A percentile compares a stretch with the other conserved stretches of the same genome.
Conservation (phyloP, 92 coral and sea anemone genomes). For the Siderastrea siderea region DNA sequence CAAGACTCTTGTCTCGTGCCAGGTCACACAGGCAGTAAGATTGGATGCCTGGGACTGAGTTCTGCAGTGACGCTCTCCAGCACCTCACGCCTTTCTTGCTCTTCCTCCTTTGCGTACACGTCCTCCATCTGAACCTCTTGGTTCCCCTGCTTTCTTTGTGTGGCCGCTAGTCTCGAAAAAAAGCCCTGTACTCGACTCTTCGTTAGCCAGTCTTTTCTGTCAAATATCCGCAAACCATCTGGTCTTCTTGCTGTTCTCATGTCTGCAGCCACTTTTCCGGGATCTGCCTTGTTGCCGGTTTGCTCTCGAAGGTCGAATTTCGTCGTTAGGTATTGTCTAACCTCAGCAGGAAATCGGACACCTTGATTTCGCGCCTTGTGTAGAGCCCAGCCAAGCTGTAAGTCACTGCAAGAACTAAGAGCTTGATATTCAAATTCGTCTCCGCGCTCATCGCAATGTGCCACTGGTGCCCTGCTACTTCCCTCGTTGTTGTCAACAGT, state of each 20-base stretch:
- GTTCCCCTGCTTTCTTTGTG: conserved; percentile 36
- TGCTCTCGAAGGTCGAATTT: conserved; percentile 67
- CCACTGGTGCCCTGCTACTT: conserved; percentile 17
- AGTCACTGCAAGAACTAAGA: conserved; percentile 19
- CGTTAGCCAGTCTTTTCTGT: conserved; percentile 52
- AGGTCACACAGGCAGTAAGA: conserved; percentile 63
- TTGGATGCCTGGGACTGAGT: conserved; percentile 62
- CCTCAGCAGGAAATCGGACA: conserved; percentile 32
- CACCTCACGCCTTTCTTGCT: conserved; percentile 46
- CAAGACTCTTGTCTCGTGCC: conserved; percentile 40
- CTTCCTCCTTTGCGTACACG: conserved; percentile 49
- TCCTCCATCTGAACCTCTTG: conserved; percentile 48
- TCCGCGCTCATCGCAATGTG: conserved; percentile 24
- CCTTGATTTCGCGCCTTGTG: conserved; percentile 40
- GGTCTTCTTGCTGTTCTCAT: conserved; percentile 56
- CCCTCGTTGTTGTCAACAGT: conserved; percentile 41
- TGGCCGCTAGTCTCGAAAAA: conserved; percentile 54
- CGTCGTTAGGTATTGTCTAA: conserved; percentile 44
- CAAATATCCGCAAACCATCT: conserved; percentile 45
- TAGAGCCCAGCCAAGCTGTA: conserved; percentile 61
- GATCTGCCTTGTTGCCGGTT: conserved; percentile 58
- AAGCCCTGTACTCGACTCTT: conserved; percentile 46
- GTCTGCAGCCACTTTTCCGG: conserved; percentile 57
- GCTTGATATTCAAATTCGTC: conserved; percentile 14
- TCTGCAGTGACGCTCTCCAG: conserved; percentile 44